Evolutionary conservation across 1,140 invertebrate species (phyloP), one percentile per base, ranked within the genome.

Genomic region (Tetragonula clypearis): DNA sequence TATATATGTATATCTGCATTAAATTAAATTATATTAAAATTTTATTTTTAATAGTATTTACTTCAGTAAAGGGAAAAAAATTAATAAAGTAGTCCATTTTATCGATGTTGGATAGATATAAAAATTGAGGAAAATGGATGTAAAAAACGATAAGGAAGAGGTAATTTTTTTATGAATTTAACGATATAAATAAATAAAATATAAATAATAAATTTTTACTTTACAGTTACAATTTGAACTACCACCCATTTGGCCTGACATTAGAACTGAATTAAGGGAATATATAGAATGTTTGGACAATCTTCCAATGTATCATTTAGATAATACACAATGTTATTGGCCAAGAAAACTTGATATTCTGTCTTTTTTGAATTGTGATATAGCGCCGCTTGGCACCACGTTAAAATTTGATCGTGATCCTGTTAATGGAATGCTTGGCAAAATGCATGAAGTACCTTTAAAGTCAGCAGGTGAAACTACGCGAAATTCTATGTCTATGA

Each of bases 401-500:
- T 89, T 96, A 30, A 96, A 95, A 94, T 97, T 97, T 72, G 95
- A 96, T 88, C 94, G 97, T 81, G 96, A 98, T 94, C 96, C 96
- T 11, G 95, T 96, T 41, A 97, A 96, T 30, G 97, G 98, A 4
- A 93, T 96, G 89, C 95, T 98, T 53, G 92, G 96, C 1, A 96
- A 96, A 26, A 97, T 97, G 93, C 94, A 95, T 85, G 98, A 98
- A 95, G 96, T 97, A 11, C 91, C 94, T 62, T 88, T 96, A 14
- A 92, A 95, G 86, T 95, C 96, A 88, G 95, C 96, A 87, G 96
- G 96, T 6, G 95, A 96, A 86, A 97, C 96, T 88, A 95, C 96
- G 2, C 96, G 96, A 91, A 98, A 98, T 95, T 98, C 97, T 0
- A 96, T 97, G 93, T 98, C 97, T 8, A 96, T 98, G 93, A 95